Conservation (phyloP, 2,113 vertebrate genomes). For the Anarrhichthys ocellatus region DNA sequence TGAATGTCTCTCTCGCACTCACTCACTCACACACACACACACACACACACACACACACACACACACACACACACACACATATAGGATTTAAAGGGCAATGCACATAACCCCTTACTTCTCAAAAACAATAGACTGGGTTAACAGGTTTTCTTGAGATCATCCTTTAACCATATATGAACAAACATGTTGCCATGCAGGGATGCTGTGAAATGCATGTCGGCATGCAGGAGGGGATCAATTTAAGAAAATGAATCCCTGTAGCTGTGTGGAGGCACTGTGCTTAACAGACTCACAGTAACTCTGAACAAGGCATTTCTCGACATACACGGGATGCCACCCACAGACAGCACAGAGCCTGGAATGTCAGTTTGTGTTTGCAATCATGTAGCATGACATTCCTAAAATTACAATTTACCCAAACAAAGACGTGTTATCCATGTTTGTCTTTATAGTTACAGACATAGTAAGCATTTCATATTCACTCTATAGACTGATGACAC, state of each 20-base stretch:
- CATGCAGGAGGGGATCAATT: constrained; percentile 71
- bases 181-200: constrained; percentile 26
- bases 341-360: constrained; percentile 45
- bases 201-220: constrained; percentile 60
- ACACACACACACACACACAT: constrained; percentile 9
- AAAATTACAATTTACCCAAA: constrained; percentile 23
- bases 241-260: constrained; percentile 69
- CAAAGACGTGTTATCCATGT: constrained; percentile 2
- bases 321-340: constrained; percentile 63
- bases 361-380: constrained; percentile 46
- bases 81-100: background rate
- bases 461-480: background rate
- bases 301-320: constrained; percentile 49
- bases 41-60: constrained; percentile 21
- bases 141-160: constrained; percentile 61
- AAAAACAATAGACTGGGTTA: constrained; percentile 50
- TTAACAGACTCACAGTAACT: constrained; percentile 30
- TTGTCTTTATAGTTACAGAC: background rate
- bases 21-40: constrained; percentile 18
- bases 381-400: constrained; percentile 33
- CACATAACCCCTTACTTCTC: background rate
- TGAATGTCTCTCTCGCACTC: constrained; percentile 42
- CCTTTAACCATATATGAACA: constrained; percentile 52
- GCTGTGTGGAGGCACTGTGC: constrained; percentile 52
- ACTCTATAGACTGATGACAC: background rate